These are phyloP conservation scores for Chymomyza fuscimana DNA, from an alignment of 2,888 invertebrate species.

Conservation along the genomic window DNA sequence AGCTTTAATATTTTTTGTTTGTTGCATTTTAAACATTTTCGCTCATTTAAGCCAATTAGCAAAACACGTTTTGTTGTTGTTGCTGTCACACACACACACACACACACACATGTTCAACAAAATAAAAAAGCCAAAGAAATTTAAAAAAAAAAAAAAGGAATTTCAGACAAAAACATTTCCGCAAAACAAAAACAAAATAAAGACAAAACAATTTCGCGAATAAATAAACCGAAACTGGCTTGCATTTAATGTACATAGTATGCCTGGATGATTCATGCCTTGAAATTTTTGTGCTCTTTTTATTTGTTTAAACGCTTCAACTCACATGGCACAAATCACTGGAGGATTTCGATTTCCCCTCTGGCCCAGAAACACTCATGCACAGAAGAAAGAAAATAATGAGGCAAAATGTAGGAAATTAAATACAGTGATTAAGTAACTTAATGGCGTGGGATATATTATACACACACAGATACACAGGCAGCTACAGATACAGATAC, in stretches of 20 bases:
- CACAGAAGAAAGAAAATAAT: constrained; percentile 48
- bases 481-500: not conserved
- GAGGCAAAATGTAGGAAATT: constrained; percentile 63
- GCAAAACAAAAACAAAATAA: constrained; percentile 44
- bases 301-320: constrained; percentile 64
- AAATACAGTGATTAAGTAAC: constrained; percentile 72
- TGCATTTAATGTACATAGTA: constrained; percentile 33
- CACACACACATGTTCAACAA: too few relatives aligned
- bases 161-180: constrained; percentile 56
- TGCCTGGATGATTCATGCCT: constrained; percentile 61
- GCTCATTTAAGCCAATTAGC: constrained; percentile 54
- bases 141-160: constrained; percentile 27
- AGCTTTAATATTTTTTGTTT: constrained; percentile 4
- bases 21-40: constrained; percentile 2
- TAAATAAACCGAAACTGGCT: constrained; percentile 47
- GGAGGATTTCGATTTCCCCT: not conserved
- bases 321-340: constrained; percentile 43
- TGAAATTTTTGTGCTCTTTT: constrained; percentile 19
- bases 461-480: constrained; percentile 9
- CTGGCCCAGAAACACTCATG: not conserved
- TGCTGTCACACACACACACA: constrained; percentile 9
- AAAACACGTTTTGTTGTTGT: constrained; percentile 43
- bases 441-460: constrained; percentile 69
- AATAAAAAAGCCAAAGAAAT: constrained; percentile 27
- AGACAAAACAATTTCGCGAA: constrained; percentile 7